Base-by-base conservation (phyloP, 2,888 invertebrate species). In the Sminthurinus aureus region DNA sequence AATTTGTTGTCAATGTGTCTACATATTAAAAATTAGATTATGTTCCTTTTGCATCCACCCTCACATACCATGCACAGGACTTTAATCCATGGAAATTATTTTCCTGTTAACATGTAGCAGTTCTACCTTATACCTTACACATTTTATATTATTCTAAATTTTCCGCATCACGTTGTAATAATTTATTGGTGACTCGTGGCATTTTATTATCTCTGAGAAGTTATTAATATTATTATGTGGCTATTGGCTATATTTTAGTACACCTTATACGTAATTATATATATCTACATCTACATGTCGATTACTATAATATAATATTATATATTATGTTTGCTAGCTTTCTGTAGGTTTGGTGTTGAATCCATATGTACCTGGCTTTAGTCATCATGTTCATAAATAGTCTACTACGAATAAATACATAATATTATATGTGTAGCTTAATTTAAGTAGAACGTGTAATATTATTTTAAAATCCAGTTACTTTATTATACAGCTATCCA, bases 301-400 rank as follows among this genome's bases (percentile, higher is more conserved):
- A 38, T 6, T 38, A 38, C 38, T 38, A 38, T 6, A 38, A 38
- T 38, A 38, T 38, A 38, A 4, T 38, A 38, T 38, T 38, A 38
- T 38, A 38, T 6, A 38, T 4, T 38, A 38, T 6, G 38, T 38
- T 38, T 58, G 2, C 58, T 58, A 58, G 58, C 58, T 58, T 58
- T 58, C 18, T 58, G 58, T 58, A 15, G 13, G 58, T 58, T 52
- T 58, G 58, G 18, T 58, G 58, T 58, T 58, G 58, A 58, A 58
- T 58, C 58, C 58, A 18, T 71, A 24, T 24, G 71, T 71, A 71
- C 71, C 71, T 71, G 71, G 24, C 71, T 71, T 20, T 71, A 71
- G 71, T 71, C 71, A 20, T 24, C 24, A 24, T 71, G 71, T 71
- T 71, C 71, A 12, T 24, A 38, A 38, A 71, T 26, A 24, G 22